Percentiles rank a stretch among this genome's conserved stretches.
phyloP scores from a whole-genome alignment of 2,797 vertebrate species.

The Cottoperca gobio region DNA sequence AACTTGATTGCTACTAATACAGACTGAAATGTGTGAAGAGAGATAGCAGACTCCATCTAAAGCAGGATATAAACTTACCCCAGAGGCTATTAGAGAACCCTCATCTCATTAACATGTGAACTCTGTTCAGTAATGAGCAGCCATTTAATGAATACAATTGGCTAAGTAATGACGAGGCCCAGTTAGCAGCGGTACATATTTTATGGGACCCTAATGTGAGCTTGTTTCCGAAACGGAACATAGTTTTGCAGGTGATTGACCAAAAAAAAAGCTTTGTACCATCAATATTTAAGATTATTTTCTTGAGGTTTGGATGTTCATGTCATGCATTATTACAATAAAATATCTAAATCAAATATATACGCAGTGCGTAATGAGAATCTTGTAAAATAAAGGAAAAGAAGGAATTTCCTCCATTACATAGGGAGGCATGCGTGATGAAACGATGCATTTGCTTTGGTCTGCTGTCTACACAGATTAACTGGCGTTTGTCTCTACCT shows the following conservation, averaged over 20 bases:
- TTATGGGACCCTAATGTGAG: constrained; percentile 62
- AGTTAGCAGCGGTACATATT: constrained; percentile 45
- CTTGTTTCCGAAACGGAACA: constrained; percentile 45
- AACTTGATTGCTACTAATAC: background rate
- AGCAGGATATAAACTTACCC: constrained; percentile 46
- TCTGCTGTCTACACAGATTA: constrained; percentile 20
- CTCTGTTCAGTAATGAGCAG: constrained; percentile 64
- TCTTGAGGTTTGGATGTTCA: constrained; percentile 24
- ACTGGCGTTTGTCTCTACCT: too few relatives aligned
- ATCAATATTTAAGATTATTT: constrained; percentile 36
- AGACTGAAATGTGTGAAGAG: constrained; percentile 30
- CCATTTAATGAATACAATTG: constrained; percentile 54
- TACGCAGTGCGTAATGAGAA: constrained; percentile 42
- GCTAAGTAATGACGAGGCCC: constrained; percentile 47
- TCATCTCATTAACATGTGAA: constrained; percentile 70
- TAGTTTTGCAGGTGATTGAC: constrained; percentile 35
- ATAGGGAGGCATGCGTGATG: constrained; percentile 29
- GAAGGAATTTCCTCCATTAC: constrained; percentile 53
- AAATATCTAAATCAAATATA: constrained; percentile 50
- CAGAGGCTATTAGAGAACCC: constrained; percentile 47
- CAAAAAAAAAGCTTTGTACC: constrained; percentile 13
- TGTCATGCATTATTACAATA: constrained; percentile 34
- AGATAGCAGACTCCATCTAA: constrained; percentile 33
- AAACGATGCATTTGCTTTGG: constrained; percentile 44
- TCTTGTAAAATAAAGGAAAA: constrained; percentile 61